Conservation (phyloP, 2,113 vertebrate genomes). For the Apodemus speciosus region DNA sequence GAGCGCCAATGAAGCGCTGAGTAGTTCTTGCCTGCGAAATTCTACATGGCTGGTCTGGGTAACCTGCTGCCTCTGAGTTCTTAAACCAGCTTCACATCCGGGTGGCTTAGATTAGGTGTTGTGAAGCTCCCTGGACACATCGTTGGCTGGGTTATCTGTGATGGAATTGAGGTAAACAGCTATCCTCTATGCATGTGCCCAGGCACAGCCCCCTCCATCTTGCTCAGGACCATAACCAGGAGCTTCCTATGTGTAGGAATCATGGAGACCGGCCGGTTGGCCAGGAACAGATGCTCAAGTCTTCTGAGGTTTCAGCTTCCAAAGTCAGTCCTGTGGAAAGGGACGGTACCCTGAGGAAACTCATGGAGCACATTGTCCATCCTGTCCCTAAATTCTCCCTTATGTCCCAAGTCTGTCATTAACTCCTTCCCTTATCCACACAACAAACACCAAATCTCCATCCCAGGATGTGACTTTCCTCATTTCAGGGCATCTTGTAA, state of each 20-base stretch:
- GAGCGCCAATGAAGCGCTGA: background rate
- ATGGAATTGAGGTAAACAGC: background rate
- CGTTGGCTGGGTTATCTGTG: rapidly evolving
- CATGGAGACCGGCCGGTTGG: rapidly evolving
- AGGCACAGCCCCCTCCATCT: background rate
- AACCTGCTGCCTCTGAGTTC: rapidly evolving
- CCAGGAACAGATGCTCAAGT: background rate
- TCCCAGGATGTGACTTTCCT: background rate
- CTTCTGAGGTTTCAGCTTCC: background rate
- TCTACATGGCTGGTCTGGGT: background rate
- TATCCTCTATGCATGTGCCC: background rate
- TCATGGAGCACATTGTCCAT: too few relatives aligned
- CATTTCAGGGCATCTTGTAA: background rate
- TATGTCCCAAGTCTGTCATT: rapidly evolving
- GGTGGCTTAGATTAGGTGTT: background rate
- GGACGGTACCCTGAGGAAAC: rapidly evolving
- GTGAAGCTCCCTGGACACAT: background rate
- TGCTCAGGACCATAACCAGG: rapidly evolving
- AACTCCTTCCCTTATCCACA: background rate
- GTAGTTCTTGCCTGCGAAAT: slow-evolving; percentile 33
- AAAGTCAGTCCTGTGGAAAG: background rate
- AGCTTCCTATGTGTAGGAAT: background rate
- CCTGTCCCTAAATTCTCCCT: background rate
- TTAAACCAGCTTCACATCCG: background rate
- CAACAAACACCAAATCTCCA: background rate